These are phyloP conservation scores for Chironomus striatipennis DNA, from an alignment of 1,140 invertebrate species.

Conservation along the genomic window DNA sequence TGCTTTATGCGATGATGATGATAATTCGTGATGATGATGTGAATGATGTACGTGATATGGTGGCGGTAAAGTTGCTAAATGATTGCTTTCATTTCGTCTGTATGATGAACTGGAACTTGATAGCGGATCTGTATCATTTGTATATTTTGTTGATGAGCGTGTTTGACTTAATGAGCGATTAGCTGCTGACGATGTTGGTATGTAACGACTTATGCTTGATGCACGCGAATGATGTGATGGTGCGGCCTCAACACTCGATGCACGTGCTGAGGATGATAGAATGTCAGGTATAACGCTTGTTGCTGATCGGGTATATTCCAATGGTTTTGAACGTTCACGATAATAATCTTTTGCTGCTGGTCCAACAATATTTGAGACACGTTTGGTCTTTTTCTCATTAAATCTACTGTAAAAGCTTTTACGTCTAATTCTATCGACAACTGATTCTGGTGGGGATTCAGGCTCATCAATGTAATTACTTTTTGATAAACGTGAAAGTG, in stretches of 20 bases:
- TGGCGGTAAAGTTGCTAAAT: not conserved
- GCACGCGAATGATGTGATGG: not conserved
- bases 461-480: conserved; percentile 34
- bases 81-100: conserved; percentile 7
- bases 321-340: not conserved
- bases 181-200: not conserved
- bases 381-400: conserved; percentile 64
- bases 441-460: conserved; percentile 52
- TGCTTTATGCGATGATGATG: not conserved
- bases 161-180: not conserved
- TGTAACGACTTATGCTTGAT: not conserved
- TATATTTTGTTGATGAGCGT: conserved; percentile 12
- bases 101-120: not conserved
- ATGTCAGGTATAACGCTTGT: conserved; percentile 1
- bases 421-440: conserved; percentile 73
- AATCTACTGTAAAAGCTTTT: conserved; percentile 84
- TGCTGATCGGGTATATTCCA: not conserved
- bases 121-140: not conserved
- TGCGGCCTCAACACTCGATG: not conserved
- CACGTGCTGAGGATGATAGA: not conserved
- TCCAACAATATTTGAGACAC: conserved; percentile 50
- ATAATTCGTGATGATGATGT: conserved; percentile 8
- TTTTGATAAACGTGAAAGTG: conserved; percentile 45
- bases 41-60: conserved; percentile 15
- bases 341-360: conserved; percentile 42